Conservation (phyloP, 1,140 invertebrate genomes). For the Heliconius hermathena region DNA sequence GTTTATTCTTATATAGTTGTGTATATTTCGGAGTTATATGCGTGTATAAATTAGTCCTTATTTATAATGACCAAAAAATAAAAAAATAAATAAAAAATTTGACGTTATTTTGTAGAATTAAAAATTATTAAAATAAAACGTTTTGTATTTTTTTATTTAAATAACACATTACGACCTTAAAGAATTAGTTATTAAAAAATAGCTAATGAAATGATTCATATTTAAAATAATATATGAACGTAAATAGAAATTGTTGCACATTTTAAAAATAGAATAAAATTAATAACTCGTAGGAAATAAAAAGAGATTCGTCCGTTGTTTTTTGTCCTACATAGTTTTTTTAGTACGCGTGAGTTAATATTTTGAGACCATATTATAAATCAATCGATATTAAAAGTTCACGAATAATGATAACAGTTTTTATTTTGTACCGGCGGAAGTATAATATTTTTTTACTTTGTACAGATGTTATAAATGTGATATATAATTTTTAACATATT, state of each 20-base stretch:
- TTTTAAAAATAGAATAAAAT: background rate
- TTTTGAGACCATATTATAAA: slow-evolving; percentile 4
- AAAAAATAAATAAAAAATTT: background rate
- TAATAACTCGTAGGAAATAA: background rate
- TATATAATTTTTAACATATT: slow-evolving; percentile 79
- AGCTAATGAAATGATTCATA: background rate
- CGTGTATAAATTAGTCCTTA: slow-evolving; percentile 10
- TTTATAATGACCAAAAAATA: slow-evolving; percentile 8
- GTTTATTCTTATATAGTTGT: slow-evolving; percentile 9
- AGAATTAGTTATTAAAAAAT: background rate
- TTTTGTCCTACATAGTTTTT: background rate
- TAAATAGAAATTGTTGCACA: background rate
- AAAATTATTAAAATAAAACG: background rate
- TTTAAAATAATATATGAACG: background rate
- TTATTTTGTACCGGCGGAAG: slow-evolving; percentile 69
- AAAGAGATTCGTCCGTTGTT: background rate
- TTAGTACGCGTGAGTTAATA: slow-evolving; percentile 15
- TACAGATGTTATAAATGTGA: slow-evolving; percentile 80
- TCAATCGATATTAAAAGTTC: slow-evolving; percentile 1
- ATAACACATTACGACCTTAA: background rate
- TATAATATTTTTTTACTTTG: slow-evolving; percentile 80
- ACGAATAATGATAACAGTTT: background rate
- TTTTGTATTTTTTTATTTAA: slow-evolving; percentile 7
- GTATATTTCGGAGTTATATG: slow-evolving; percentile 9
- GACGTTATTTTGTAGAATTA: slow-evolving; percentile 8